Evolutionary conservation across 2,797 vertebrate genomes (phyloP).

Genomic region (Pteronotus mesoamericanus): DNA sequence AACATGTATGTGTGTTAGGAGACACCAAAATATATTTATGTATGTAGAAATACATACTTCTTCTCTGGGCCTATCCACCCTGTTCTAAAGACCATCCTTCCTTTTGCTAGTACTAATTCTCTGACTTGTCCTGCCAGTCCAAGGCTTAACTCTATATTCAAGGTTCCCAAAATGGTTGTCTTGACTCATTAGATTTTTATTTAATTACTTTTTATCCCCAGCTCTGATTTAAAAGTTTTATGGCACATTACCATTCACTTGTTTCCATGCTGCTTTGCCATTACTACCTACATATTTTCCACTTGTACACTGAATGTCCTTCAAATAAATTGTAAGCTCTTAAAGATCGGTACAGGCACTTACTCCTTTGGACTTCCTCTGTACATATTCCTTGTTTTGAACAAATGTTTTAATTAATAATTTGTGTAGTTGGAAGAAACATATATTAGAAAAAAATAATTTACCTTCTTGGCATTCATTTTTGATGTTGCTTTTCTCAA

Average conservation of each 20-base stretch:
- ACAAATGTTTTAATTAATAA: conserved; percentile 14
- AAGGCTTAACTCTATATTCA: neutral
- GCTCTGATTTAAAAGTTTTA: neutral
- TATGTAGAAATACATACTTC: neutral
- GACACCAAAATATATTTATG: neutral
- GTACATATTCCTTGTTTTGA: conserved; percentile 43
- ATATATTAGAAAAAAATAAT: neutral
- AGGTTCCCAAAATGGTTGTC: neutral
- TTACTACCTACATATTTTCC: conserved; percentile 4
- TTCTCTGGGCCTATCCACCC: neutral
- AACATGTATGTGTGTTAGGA: neutral
- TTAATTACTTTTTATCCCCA: neutral
- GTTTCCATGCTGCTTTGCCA: conserved; percentile 28
- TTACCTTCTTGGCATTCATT: neutral
- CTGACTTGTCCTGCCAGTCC: neutral
- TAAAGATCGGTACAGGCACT: conserved; percentile 49
- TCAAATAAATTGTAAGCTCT: conserved; percentile 50
- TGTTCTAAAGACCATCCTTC: neutral
- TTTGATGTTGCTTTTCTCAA: neutral
- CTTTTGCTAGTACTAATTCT: neutral
- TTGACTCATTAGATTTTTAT: neutral
- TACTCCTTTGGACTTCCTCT: conserved; percentile 8
- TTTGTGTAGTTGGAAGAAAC: conserved; percentile 28
- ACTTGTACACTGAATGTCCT: conserved; percentile 39
- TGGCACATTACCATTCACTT: conserved; percentile 24